phyloP scores from a whole-genome alignment of 2,797 vertebrate species.

The Hippoglossus hippoglossus region DNA sequence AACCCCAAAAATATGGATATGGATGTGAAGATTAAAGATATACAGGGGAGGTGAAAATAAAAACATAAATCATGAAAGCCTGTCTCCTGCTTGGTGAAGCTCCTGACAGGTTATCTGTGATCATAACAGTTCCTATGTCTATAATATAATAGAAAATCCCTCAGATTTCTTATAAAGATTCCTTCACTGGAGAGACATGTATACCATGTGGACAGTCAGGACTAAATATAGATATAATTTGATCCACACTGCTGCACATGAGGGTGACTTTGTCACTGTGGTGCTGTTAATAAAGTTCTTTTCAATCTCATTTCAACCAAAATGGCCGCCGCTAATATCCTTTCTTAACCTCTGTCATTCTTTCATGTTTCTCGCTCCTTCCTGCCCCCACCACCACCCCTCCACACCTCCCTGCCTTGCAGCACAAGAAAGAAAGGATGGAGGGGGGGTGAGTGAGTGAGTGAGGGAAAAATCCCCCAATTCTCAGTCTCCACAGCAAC shows the following conservation, averaged over 20 bases:
- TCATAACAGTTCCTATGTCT: not conserved
- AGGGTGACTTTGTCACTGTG: slow-evolving; percentile 55
- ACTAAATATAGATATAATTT: slow-evolving; percentile 22
- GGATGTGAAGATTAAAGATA: no score
- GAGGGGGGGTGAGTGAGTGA: slow-evolving; percentile 29
- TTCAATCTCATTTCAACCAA: slow-evolving; percentile 70
- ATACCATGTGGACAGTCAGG: not conserved
- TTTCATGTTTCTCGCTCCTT: slow-evolving; percentile 51
- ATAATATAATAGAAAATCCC: not conserved
- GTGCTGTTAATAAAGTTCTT: slow-evolving; percentile 77
- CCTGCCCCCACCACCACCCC: slow-evolving; percentile 21
- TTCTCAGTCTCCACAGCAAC: slow-evolving; percentile 82
- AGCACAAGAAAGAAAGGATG: slow-evolving; percentile 42
- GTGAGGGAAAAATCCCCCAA: slow-evolving; percentile 56
- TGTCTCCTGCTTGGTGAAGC: no score
- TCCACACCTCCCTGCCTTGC: slow-evolving; percentile 45
- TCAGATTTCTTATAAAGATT: not conserved
- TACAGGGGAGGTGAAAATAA: no score
- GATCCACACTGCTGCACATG: slow-evolving; percentile 25
- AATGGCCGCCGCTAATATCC: slow-evolving; percentile 79
- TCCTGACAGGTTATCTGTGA: no score
- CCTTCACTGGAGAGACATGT: not conserved
- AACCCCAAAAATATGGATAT: no score
- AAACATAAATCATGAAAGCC: no score
- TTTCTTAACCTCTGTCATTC: slow-evolving; percentile 78